These are phyloP conservation scores for Papilio helenus DNA, from an alignment of 1,140 invertebrate genomes.

Conservation along the genomic window DNA sequence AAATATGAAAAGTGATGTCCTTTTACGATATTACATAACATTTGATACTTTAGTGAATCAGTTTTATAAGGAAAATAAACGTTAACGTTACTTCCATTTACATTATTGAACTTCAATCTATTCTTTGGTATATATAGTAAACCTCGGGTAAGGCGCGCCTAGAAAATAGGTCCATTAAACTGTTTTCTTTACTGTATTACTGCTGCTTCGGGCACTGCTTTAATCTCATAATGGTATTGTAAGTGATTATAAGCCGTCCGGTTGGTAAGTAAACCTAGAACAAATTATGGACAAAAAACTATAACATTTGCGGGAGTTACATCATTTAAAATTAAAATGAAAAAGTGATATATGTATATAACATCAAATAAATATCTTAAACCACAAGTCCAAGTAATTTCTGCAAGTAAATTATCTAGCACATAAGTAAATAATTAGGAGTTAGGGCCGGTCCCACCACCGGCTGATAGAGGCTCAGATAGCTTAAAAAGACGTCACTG, in stretches of 20 bases:
- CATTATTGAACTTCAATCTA: background rate
- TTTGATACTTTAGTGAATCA: background rate
- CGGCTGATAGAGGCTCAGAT: too few relatives aligned
- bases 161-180: background rate
- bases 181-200: background rate
- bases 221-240: conserved; percentile 12
- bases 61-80: background rate
- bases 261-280: too few relatives aligned
- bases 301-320: too few relatives aligned
- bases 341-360: too few relatives aligned
- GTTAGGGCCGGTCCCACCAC: too few relatives aligned
- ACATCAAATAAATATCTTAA: too few relatives aligned
- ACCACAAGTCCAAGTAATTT: background rate
- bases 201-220: background rate
- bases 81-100: background rate
- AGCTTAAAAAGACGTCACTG: too few relatives aligned
- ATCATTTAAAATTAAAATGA: too few relatives aligned
- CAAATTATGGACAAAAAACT: too few relatives aligned
- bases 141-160: background rate
- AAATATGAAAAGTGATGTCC: background rate
- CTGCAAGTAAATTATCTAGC: background rate
- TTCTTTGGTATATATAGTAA: background rate
- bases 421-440: too few relatives aligned
- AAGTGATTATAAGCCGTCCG: background rate
- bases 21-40: background rate